Percentiles rank a stretch among this genome's conserved stretches.
Conservation (phyloP, 2,888 invertebrate genomes). For the Dermolepida albohirtum region DNA sequence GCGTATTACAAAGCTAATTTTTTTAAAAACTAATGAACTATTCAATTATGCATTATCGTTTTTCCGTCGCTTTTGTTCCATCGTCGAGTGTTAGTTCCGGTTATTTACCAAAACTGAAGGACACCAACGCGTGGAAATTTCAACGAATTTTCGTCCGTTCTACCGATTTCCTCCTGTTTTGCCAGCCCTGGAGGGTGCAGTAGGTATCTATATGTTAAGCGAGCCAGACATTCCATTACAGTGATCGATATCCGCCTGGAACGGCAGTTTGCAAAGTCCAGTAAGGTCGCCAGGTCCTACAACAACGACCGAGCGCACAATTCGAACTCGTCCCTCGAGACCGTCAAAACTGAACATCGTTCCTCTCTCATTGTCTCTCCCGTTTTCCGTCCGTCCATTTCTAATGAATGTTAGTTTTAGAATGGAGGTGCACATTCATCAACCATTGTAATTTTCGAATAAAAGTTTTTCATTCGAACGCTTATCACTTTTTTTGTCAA, state of each 20-base stretch:
- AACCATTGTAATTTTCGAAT: no score
- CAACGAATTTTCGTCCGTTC: no score
- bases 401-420: constrained; percentile 32
- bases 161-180: no score
- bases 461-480: no score
- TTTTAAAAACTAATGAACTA: no score
- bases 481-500: no score
- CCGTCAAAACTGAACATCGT: constrained; percentile 44
- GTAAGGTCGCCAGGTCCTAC: constrained; percentile 46
- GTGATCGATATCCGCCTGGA: constrained; percentile 53
- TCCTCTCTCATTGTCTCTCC: constrained; percentile 42
- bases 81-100: constrained; percentile 14
- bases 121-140: no score
- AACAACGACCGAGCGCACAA: constrained; percentile 45
- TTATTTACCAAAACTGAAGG: constrained; percentile 18
- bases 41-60: no score
- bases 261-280: constrained; percentile 48
- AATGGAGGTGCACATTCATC: constrained; percentile 10
- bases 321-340: constrained; percentile 49
- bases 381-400: constrained; percentile 22
- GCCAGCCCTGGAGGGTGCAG: no score
- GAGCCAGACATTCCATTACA: constrained; percentile 53
- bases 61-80: no score
- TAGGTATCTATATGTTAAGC: constrained; percentile 5
- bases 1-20: no score